Conservation (phyloP, 2,888 invertebrate genomes). For the Rotaria sp. region DNA sequence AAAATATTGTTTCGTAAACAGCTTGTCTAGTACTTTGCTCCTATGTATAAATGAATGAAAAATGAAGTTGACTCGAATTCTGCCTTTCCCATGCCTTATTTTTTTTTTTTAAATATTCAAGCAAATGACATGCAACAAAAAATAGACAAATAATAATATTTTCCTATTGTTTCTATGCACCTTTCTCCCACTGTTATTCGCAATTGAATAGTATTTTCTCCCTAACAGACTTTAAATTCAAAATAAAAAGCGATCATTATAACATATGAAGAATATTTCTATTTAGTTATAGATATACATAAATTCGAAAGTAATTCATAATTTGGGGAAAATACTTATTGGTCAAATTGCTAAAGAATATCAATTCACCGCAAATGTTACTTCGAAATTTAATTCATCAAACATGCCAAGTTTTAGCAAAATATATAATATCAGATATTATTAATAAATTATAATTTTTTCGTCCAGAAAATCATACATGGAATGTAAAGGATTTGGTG, state of each 20-base stretch:
- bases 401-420: neutral
- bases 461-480: conserved; percentile 59
- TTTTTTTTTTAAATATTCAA: no score
- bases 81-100: no score
- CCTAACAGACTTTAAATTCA: neutral
- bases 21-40: no score
- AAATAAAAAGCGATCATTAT: neutral
- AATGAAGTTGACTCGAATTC: no score
- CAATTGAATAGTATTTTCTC: neutral
- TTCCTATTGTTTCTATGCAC: no score
- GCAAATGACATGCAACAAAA: no score
- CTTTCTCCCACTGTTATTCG: neutral
- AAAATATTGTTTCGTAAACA: no score
- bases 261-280: neutral
- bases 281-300: neutral
- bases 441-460: conserved; percentile 56
- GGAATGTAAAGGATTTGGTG: conserved; percentile 49
- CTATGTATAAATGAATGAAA: no score
- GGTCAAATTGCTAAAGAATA: neutral
- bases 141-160: no score
- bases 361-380: neutral
- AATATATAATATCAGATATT: conserved; percentile 20
- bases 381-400: neutral
- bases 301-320: neutral
- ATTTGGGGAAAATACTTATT: neutral